Evolutionary conservation across 2,113 vertebrate species (phyloP).

Genomic region (Halichoeres trimaculatus): DNA sequence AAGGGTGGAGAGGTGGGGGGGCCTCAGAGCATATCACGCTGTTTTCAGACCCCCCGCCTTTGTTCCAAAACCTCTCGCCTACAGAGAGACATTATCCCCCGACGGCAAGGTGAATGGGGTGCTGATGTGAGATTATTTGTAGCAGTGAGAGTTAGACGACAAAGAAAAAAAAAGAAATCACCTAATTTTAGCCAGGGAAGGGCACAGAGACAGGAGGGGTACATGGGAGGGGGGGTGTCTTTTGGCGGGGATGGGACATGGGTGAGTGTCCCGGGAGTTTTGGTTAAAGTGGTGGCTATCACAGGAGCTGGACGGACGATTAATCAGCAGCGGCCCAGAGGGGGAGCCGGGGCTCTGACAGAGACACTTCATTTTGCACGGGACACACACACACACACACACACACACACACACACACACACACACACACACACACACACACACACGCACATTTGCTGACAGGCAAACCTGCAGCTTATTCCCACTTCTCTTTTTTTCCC

Average conservation of each 20-base stretch:
- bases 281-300: constrained; percentile 81
- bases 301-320: constrained; percentile 80
- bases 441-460: constrained; percentile 45
- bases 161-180: constrained; percentile 24
- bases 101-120: constrained; percentile 84
- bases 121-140: constrained; percentile 81
- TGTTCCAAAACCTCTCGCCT: constrained; percentile 69
- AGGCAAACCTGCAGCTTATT: constrained; percentile 26
- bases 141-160: constrained; percentile 53
- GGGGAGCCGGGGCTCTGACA: constrained; percentile 74
- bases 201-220: constrained; percentile 51
- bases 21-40: constrained; percentile 45
- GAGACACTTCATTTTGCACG: constrained; percentile 79
- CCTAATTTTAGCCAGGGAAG: constrained; percentile 77
- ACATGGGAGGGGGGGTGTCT: constrained; percentile 50
- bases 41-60: constrained; percentile 65
- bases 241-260: constrained; percentile 68
- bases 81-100: constrained; percentile 80
- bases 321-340: constrained; percentile 81
- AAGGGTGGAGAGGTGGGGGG: not conserved
- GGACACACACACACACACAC: constrained; percentile 64
- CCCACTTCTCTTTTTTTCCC: constrained; percentile 45
- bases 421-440: constrained; percentile 62
- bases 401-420: constrained; percentile 45
- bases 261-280: constrained; percentile 77